phyloP scores from a whole-genome alignment of 2,888 invertebrate genomes.

The Toxonevra muliebris region DNA sequence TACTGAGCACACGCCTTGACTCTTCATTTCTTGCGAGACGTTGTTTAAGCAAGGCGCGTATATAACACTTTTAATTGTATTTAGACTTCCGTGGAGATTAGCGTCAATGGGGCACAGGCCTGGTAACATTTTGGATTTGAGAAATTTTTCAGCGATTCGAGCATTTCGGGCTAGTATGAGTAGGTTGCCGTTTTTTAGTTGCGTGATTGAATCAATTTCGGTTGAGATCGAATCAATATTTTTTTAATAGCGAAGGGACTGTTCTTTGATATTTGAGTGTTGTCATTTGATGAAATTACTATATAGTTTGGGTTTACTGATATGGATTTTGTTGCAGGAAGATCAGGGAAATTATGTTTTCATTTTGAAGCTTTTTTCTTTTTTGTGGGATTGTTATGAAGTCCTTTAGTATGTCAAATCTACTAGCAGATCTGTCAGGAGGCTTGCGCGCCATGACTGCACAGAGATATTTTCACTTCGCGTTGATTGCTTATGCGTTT shows the following conservation, averaged over 20 bases:
- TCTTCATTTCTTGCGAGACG: conserved; percentile 22
- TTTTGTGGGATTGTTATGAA: conserved; percentile 38
- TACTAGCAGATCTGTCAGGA: conserved; percentile 38
- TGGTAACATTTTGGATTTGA: conserved; percentile 34
- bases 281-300: conserved; percentile 19
- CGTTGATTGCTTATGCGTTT: no score
- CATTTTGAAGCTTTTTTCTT: conserved; percentile 48
- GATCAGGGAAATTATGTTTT: conserved; percentile 42
- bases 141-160: conserved; percentile 22
- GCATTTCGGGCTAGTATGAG: conserved; percentile 14
- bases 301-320: conserved; percentile 37
- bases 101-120: background rate
- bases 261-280: conserved; percentile 5
- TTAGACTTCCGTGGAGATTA: conserved; percentile 20
- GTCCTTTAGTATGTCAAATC: conserved; percentile 34
- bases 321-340: conserved; percentile 46
- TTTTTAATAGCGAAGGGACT: conserved; percentile 24
- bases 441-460: no score
- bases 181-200: conserved; percentile 20
- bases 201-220: conserved; percentile 16
- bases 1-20: conserved; percentile 3
- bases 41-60: conserved; percentile 20
- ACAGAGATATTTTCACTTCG: no score
- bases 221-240: conserved; percentile 5
- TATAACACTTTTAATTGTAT: conserved; percentile 25